phyloP scores from a whole-genome alignment of 92 coral and sea anemone genomes.

The Zoanthus sociatus region DNA sequence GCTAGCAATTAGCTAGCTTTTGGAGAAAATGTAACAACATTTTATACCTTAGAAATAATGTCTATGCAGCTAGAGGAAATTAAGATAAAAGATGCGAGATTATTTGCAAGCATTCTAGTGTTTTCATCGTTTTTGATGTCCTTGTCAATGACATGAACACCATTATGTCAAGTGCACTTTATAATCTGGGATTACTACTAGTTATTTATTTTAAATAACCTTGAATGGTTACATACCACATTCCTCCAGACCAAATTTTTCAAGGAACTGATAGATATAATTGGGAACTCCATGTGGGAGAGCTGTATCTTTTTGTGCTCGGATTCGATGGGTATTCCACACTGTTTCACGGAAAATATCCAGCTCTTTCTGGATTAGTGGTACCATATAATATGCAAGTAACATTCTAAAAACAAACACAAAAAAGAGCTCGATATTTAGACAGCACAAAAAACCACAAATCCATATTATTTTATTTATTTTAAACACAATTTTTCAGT shows the following conservation, averaged over 20 bases:
- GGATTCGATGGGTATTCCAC: slow-evolving; percentile 28
- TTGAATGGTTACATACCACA: slow-evolving; percentile 24
- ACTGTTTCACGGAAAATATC: slow-evolving; percentile 17
- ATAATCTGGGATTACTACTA: too few relatives aligned
- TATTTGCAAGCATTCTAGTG: too few relatives aligned
- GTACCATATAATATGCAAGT: slow-evolving; percentile 14
- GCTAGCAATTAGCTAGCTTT: too few relatives aligned
- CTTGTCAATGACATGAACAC: too few relatives aligned
- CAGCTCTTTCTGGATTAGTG: slow-evolving; percentile 20
- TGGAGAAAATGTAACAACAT: too few relatives aligned
- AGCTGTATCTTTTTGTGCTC: slow-evolving; percentile 6
- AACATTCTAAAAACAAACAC: not conserved
- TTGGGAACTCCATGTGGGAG: slow-evolving; percentile 10
- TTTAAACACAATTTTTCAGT: too few relatives aligned
- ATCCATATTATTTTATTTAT: too few relatives aligned
- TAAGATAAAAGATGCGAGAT: too few relatives aligned
- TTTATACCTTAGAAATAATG: too few relatives aligned
- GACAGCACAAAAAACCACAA: not conserved
- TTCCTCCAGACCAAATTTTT: not conserved
- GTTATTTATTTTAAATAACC: not conserved
- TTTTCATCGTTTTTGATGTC: too few relatives aligned
- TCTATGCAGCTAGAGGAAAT: too few relatives aligned
- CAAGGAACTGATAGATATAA: slow-evolving; percentile 10
- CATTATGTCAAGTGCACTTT: too few relatives aligned
- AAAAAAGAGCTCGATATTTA: not conserved